phyloP scores from a whole-genome alignment of 2,888 invertebrate genomes.

The Tricholauxania praeusta region DNA sequence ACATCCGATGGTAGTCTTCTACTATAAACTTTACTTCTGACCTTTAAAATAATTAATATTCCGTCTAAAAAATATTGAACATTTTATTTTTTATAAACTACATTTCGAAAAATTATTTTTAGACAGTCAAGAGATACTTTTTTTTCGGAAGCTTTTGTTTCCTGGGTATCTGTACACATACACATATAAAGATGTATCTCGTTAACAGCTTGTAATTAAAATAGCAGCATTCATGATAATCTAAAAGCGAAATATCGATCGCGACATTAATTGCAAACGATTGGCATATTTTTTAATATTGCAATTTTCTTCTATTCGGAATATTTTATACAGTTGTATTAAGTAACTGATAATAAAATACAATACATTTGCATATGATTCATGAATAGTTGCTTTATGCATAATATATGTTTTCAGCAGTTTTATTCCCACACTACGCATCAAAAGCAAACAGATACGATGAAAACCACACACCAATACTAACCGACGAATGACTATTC shows the following conservation, averaged over 20 bases:
- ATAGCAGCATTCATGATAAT: conserved; percentile 6
- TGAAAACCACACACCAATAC: too few species aligned
- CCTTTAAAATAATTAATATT: too few species aligned
- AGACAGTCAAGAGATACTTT: too few species aligned
- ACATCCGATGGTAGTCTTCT: too few species aligned
- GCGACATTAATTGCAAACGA: conserved; percentile 18
- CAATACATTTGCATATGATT: conserved; percentile 7
- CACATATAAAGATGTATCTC: too few species aligned
- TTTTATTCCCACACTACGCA: conserved; percentile 16
- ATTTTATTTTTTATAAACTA: too few species aligned
- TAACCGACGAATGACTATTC: too few species aligned
- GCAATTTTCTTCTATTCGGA: background rate
- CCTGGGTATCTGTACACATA: too few species aligned
- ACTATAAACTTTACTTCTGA: too few species aligned
- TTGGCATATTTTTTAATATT: background rate
- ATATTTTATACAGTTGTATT: background rate
- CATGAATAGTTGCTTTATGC: background rate
- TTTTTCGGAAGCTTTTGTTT: too few species aligned
- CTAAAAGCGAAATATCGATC: conserved; percentile 19
- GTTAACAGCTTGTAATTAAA: conserved; percentile 1
- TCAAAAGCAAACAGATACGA: background rate
- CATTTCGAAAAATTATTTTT: too few species aligned
- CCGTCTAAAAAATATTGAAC: too few species aligned
- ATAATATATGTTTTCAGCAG: background rate
- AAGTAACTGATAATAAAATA: conserved; percentile 3